Evolutionary conservation across 1,140 invertebrate species (phyloP).

Genomic region (Gonioctena quinquepunctata): DNA sequence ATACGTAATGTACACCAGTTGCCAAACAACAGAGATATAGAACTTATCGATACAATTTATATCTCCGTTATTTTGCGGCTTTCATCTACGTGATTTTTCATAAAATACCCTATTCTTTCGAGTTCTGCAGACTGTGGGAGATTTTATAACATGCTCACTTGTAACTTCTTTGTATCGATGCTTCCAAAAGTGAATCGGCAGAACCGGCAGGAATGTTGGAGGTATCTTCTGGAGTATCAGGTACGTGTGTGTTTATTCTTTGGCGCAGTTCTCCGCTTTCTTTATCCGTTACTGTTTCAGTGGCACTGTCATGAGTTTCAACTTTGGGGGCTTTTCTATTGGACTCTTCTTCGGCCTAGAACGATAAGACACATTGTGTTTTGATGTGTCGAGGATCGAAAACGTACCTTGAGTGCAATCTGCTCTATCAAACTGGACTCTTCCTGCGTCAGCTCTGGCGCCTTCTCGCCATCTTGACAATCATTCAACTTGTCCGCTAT

Average conservation of each 20-base stretch:
- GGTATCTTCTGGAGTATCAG: constrained; percentile 19
- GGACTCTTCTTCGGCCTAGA: constrained; percentile 46
- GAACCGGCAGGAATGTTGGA: background rate
- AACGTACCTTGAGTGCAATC: constrained; percentile 50
- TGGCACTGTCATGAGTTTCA: constrained; percentile 3
- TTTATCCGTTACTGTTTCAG: constrained; percentile 16
- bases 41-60: too few species aligned
- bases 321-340: constrained; percentile 29
- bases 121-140: too few species aligned
- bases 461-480: constrained; percentile 41
- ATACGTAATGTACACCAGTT: too few species aligned
- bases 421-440: constrained; percentile 52
- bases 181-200: constrained; percentile 3
- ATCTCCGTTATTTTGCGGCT: background rate
- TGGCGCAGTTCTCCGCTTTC: constrained; percentile 13
- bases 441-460: constrained; percentile 57
- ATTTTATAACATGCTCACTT: constrained; percentile 7
- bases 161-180: constrained; percentile 19
- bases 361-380: background rate
- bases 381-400: background rate
- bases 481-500: constrained; percentile 58
- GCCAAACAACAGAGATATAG: too few species aligned
- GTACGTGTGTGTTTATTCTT: constrained; percentile 6
- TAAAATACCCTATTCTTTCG: too few species aligned
- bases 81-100: too few species aligned